Evolutionary conservation across 2,113 vertebrate genomes (phyloP).

Genomic region (Lagenorhynchus albirostris): DNA sequence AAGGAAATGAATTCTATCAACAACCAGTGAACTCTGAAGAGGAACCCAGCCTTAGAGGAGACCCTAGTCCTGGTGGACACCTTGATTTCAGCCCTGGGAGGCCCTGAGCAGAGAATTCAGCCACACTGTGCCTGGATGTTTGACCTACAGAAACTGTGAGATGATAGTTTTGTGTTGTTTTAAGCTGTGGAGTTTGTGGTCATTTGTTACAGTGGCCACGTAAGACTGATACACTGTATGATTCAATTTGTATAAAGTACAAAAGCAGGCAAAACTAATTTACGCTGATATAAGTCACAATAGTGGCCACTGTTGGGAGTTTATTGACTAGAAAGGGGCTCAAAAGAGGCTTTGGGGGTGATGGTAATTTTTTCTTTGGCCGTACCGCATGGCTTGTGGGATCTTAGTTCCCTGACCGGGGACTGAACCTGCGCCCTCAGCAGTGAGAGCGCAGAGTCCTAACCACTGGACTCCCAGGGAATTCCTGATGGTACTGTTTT

Average conservation of each 20-base stretch:
- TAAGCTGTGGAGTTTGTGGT: not conserved
- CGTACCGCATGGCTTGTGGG: no score
- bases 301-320: not conserved
- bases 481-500: not conserved
- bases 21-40: not conserved
- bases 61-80: not conserved
- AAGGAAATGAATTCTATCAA: not conserved
- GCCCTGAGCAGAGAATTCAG: not conserved
- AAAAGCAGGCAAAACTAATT: conserved; percentile 38
- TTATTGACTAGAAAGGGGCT: not conserved
- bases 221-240: not conserved
- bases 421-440: no score
- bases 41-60: not conserved
- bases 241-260: conserved; percentile 30
- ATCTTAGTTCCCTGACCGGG: no score
- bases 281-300: conserved; percentile 9
- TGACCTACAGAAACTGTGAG: not conserved
- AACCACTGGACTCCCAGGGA: no score
- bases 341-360: not conserved
- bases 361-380: no score
- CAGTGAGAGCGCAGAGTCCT: no score
- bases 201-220: conserved; percentile 29
- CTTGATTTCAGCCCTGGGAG: not conserved
- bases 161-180: conserved; percentile 38
- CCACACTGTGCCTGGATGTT: not conserved